phyloP scores from a whole-genome alignment of 2,888 invertebrate species.

The Amitus sp. region DNA sequence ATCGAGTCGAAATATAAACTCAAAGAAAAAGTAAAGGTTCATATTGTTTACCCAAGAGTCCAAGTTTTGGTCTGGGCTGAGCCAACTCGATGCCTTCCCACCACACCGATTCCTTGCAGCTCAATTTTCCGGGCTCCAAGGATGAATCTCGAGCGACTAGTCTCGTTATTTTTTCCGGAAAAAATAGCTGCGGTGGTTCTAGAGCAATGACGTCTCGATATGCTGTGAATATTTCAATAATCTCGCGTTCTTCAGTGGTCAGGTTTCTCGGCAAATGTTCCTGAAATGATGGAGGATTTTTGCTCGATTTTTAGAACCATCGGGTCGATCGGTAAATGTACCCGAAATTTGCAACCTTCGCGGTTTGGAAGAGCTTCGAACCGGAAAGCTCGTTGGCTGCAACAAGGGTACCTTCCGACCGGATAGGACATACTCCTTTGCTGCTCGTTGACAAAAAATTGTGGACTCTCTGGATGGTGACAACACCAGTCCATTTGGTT shows the following conservation, averaged over 20 bases:
- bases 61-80: constrained; percentile 72
- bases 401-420: constrained; percentile 84
- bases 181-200: constrained; percentile 75
- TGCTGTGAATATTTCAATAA: constrained; percentile 71
- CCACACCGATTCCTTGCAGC: constrained; percentile 77
- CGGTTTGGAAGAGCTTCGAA: constrained; percentile 78
- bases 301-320: background rate
- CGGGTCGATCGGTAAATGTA: constrained; percentile 41
- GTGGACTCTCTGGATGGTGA: constrained; percentile 81
- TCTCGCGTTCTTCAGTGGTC: constrained; percentile 74
- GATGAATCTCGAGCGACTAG: constrained; percentile 71
- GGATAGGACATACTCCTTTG: constrained; percentile 74
- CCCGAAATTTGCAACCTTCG: constrained; percentile 67
- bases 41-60: constrained; percentile 70
- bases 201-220: constrained; percentile 72
- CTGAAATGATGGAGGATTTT: constrained; percentile 66
- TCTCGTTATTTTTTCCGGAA: constrained; percentile 75
- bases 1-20: too few relatives aligned
- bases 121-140: constrained; percentile 67
- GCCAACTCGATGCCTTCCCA: constrained; percentile 77
- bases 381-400: constrained; percentile 85
- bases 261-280: constrained; percentile 77
- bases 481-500: constrained; percentile 85
- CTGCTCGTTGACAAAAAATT: constrained; percentile 79
- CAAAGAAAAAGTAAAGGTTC: too few relatives aligned